Base-by-base conservation (phyloP, 2,113 vertebrate genomes). In the Dascyllus trimaculatus region DNA sequence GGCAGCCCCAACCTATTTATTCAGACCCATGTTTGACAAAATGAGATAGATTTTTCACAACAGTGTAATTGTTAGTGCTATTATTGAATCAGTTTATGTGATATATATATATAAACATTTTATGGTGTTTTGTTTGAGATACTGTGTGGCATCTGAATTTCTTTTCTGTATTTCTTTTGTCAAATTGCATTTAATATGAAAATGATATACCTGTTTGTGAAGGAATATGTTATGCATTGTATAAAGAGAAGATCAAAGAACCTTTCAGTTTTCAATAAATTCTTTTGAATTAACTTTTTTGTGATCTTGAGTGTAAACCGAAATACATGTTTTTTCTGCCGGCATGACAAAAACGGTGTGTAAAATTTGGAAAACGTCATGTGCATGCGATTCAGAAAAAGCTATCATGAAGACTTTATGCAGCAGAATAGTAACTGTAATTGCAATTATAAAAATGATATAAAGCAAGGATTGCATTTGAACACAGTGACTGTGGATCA, bases 1-100 rank as follows among this genome's bases (percentile, higher is more conserved):
- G n/a, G 17, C 35, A 53, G 60, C n/a, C 29, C 17, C 40, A 29
- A 17, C 61, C 15, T 25, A 43, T 79, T 53, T 62, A 69, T 61
- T 84, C 51, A 71, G 26, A 59, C n/a, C 40, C 56, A 46, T 58
- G 51, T 68, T 81, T 59, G 62, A 25, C 53, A 53, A 59, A 32
- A 64, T 70, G 25, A 75, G 5, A 58, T 22, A 35, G n/a, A 4
- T 75, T 69, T 82, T 71, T 61, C 62, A 53, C 40, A 11, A n/a
- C 6, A 53, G 8, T 24, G 0, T 51, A 43, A 81, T 74, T 45
- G 11, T 68, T 65, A n/a, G 40, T 82, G 21, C 40, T 56, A 0
- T 74, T 45, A 53, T 62, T 19, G 17, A 56, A 26, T 24, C 17
- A 6, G 15, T 38, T 60, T 83, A 29, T 63, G 15, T 61, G 24